Percentiles rank a stretch among this genome's conserved stretches.
These are phyloP conservation scores for Polypedilum vanderplanki DNA, from an alignment of 1,140 invertebrate species.

Conservation along the genomic window DNA sequence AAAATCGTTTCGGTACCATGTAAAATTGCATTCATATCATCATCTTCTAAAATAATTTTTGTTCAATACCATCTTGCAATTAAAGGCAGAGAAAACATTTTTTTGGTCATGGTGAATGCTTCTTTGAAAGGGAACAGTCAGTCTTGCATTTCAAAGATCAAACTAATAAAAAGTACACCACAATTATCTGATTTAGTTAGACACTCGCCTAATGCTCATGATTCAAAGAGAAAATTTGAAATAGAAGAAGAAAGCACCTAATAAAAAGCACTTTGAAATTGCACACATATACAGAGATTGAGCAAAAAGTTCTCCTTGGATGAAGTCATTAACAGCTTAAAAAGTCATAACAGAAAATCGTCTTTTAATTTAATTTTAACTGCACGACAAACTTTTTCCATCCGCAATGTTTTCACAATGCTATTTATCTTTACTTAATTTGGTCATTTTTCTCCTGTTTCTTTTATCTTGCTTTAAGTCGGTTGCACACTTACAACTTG, in stretches of 20 bases:
- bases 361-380: conserved; percentile 5
- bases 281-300: not conserved
- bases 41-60: too few species aligned
- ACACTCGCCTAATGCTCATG: not conserved
- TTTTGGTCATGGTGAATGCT: too few species aligned
- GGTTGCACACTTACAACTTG: not conserved
- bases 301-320: not conserved
- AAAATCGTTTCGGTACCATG: too few species aligned
- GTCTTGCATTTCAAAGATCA: too few species aligned
- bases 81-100: too few species aligned
- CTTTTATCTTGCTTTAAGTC: not conserved
- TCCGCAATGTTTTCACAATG: not conserved
- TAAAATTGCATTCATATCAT: too few species aligned
- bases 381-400: not conserved
- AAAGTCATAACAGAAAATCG: not conserved
- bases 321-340: not conserved
- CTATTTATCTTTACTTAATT: not conserved
- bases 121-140: too few species aligned
- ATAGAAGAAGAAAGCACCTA: not conserved
- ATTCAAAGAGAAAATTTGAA: not conserved
- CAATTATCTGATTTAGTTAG: not conserved
- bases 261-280: not conserved
- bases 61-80: too few species aligned
- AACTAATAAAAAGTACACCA: not conserved
- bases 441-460: not conserved